Percentiles rank a stretch among this genome's conserved stretches.
phyloP scores from a whole-genome alignment of 2,797 vertebrate species.

The Hyperoplus immaculatus region DNA sequence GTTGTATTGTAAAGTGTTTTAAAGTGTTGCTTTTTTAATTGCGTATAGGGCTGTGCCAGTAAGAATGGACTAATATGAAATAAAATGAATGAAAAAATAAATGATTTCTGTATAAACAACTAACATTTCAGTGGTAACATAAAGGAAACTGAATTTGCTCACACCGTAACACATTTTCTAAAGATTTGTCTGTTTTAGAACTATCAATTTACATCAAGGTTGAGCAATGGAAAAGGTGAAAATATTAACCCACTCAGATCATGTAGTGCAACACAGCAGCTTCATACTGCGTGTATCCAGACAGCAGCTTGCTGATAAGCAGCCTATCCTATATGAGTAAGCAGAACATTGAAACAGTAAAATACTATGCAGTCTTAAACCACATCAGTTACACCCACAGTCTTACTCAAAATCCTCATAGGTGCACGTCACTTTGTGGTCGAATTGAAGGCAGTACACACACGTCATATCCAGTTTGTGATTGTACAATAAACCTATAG shows the following conservation, averaged over 20 bases:
- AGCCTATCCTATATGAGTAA: background rate
- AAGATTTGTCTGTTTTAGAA: background rate
- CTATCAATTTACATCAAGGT: background rate
- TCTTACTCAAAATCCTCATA: slow-evolving; percentile 32
- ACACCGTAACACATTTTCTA: background rate
- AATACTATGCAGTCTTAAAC: slow-evolving; percentile 19
- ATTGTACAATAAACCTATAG: background rate
- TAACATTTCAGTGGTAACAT: background rate
- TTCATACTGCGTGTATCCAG: background rate
- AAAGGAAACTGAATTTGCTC: background rate
- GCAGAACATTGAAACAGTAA: background rate
- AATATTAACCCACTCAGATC: background rate
- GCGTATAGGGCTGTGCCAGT: background rate
- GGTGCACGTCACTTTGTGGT: slow-evolving; percentile 4
- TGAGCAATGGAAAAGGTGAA: background rate
- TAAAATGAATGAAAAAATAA: background rate
- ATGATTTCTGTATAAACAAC: background rate
- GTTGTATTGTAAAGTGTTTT: background rate
- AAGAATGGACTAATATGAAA: background rate
- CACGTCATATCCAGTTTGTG: background rate
- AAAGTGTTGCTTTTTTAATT: slow-evolving; percentile 8
- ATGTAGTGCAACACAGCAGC: slow-evolving; percentile 2
- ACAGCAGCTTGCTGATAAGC: slow-evolving; percentile 15
- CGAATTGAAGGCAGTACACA: background rate
- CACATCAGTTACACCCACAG: slow-evolving; percentile 15